Percentiles rank a stretch among this genome's conserved stretches.
These are phyloP conservation scores for Bucorvus abyssinicus DNA, from an alignment of 2,797 vertebrate species.

Conservation along the genomic window DNA sequence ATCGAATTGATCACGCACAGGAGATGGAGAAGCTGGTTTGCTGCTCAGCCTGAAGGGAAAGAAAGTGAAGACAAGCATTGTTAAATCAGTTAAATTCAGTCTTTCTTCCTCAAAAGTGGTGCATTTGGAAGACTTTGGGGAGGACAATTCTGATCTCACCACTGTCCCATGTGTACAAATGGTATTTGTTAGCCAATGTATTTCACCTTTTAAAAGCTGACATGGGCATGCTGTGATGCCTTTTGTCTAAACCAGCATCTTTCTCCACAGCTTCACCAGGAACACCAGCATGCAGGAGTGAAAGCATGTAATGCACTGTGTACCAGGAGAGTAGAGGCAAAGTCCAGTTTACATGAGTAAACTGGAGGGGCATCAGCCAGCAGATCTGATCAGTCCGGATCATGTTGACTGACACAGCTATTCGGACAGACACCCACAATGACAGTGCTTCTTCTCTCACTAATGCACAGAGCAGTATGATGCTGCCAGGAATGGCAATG, in stretches of 20 bases:
- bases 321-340: not conserved
- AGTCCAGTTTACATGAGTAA: not conserved
- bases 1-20: not conserved
- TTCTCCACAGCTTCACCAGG: not conserved
- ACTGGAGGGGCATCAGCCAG: not conserved
- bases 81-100: not conserved
- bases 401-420: accelerated
- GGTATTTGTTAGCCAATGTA: not conserved
- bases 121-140: not conserved
- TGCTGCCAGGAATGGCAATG: not conserved
- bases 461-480: not conserved
- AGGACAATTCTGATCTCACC: not conserved
- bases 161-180: not conserved
- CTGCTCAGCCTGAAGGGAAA: not conserved
- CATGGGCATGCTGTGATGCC: not conserved
- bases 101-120: not conserved
- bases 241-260: not conserved
- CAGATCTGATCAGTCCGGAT: not conserved
- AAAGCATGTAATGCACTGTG: no score
- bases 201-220: not conserved
- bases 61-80: not conserved
- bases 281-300: not conserved
- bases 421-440: not conserved
- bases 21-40: not conserved
- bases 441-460: not conserved